Evolutionary conservation across 2,113 vertebrate species (phyloP).

Genomic region (Anarhynchus alexandrinus): DNA sequence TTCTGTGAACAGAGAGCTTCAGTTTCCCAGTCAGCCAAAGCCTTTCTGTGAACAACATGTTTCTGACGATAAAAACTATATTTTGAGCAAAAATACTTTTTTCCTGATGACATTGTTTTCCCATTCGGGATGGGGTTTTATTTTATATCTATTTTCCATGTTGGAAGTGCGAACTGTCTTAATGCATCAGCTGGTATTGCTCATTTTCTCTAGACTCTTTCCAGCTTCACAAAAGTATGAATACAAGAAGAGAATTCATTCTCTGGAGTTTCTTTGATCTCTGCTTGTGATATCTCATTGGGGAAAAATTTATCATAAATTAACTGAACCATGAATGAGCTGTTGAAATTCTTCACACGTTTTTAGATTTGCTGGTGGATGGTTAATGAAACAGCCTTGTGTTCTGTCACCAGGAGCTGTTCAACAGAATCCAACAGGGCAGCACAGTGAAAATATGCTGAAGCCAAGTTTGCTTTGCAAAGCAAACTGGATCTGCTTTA

Average conservation of each 20-base stretch:
- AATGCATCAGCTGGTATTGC: background rate
- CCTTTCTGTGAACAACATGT: background rate
- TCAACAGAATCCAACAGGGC: background rate
- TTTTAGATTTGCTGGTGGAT: background rate
- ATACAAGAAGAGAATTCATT: background rate
- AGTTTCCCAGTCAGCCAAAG: background rate
- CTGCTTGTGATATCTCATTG: background rate
- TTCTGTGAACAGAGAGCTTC: background rate
- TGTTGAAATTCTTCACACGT: background rate
- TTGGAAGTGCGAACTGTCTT: background rate
- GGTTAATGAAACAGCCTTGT: background rate
- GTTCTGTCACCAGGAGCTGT: background rate
- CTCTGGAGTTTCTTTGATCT: background rate
- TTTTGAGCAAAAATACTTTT: background rate
- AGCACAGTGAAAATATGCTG: background rate
- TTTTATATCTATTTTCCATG: background rate
- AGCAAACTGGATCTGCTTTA: background rate
- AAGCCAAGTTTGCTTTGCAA: background rate
- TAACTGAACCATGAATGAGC: background rate
- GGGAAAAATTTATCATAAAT: conserved; percentile 1
- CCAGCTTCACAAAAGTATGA: background rate
- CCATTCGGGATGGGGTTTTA: background rate
- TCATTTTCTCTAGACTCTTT: background rate
- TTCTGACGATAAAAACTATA: background rate
- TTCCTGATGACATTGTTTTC: background rate